Evolutionary conservation across 2,888 invertebrate species (phyloP), one percentile per base, ranked within the genome.

Genomic region (Drosophila robusta): DNA sequence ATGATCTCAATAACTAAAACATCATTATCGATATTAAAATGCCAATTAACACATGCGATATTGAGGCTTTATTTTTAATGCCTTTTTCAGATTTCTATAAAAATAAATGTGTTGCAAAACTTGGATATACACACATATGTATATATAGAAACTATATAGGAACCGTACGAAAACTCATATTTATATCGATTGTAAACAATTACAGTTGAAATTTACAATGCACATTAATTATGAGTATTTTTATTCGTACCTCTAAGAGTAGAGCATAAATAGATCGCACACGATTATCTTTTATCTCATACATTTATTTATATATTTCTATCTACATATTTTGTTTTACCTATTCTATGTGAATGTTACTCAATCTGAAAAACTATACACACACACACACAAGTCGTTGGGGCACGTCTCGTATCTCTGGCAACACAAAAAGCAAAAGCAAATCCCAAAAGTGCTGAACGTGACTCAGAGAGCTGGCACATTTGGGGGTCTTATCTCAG

Each of bases 391-490:
- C 36, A 26, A 34, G 34, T 34, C 12, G 4, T 12, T 34, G 57
- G 8, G 39, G 26, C 68, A 67, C 66, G 68, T 67, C 46, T 45
- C n/a, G 26, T 45, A 45, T 39, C 50, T 16, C 14, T 3, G 12
- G 16, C 9, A 29, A 12, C 8, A 52, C 16, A 16, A 14, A 44
- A 22, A 44, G 34, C 14, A 46, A 49, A 38, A 52, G 34, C 26
- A 50, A 50, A 41, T 7, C 55, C 47, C 42, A 55, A 68, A 68
- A 29, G 58, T 57, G 66, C 68, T 49, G 68, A 67, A 67, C 66
- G 57, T 68, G 68, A 67, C 68, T 67, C 66, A 51, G 42, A 50
- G 38, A 22, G 24, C 45, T 18, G 38, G 34, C n/a, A 12, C 32
- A 11, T 32, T 32, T 32, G 32, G 32, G 32, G 34, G 34, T 39